Evolutionary conservation across 2,797 vertebrate species (phyloP).

Genomic region (Paratrypauchen microcephalus): DNA sequence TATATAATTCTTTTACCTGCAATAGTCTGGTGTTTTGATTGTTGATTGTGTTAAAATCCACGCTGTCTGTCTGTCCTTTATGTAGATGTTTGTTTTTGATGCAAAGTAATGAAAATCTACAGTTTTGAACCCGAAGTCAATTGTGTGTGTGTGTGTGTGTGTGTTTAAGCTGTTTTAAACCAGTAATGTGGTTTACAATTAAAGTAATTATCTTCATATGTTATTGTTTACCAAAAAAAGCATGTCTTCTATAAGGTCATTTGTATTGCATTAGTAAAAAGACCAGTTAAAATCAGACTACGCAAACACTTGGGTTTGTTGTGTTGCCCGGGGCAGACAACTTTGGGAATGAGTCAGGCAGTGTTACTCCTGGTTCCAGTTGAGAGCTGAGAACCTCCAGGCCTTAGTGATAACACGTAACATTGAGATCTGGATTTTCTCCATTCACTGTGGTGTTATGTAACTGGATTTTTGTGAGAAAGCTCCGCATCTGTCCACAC

Average conservation of each 20-base stretch:
- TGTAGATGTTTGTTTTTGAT: too few species aligned
- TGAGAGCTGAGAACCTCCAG: conserved; percentile 28
- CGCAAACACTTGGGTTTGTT: not conserved
- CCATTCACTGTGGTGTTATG: conserved; percentile 1
- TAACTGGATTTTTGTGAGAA: conserved; percentile 18
- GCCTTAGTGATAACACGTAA: conserved; percentile 25
- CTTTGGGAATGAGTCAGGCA: conserved; percentile 22
- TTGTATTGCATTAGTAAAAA: not conserved
- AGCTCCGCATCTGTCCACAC: not conserved
- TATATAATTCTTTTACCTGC: too few species aligned
- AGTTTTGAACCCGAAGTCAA: too few species aligned
- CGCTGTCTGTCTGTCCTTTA: too few species aligned
- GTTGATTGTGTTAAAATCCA: too few species aligned
- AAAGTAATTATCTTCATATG: too few species aligned
- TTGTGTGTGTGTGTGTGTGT: too few species aligned
- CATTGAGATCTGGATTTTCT: conserved; percentile 25
- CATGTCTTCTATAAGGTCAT: not conserved
- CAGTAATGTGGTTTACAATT: too few species aligned
- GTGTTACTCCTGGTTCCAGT: conserved; percentile 17
- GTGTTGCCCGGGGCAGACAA: conserved; percentile 6
- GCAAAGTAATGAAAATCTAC: too few species aligned
- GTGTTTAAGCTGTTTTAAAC: too few species aligned
- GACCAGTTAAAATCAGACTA: not conserved
- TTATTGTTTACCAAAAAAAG: too few species aligned
- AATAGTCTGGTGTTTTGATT: too few species aligned